A percentile compares a stretch with the other conserved stretches of the same genome.
Evolutionary conservation across 2,113 vertebrate species (phyloP).

Genomic region (Todiramphus chloris): DNA sequence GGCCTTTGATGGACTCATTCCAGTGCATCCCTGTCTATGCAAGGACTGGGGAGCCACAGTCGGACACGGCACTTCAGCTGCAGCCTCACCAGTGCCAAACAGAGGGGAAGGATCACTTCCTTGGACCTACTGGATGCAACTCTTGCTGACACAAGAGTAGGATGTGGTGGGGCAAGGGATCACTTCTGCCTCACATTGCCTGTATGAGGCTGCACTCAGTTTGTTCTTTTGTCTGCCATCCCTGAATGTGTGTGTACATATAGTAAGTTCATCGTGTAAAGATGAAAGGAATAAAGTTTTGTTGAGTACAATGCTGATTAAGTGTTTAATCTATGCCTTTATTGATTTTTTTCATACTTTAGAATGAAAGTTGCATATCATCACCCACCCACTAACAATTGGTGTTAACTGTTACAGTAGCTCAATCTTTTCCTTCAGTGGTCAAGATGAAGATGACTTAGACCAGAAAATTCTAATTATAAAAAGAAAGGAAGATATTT

Average conservation of each 20-base stretch:
- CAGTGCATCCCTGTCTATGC: too few species aligned
- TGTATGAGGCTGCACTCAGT: neutral
- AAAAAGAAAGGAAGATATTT: neutral
- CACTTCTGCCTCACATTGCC: rapidly evolving
- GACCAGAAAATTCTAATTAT: neutral
- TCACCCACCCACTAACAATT: rapidly evolving
- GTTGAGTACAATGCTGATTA: neutral
- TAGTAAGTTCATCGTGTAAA: neutral
- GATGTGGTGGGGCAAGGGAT: neutral
- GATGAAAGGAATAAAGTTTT: neutral
- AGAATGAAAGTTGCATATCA: neutral
- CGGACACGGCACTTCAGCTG: rapidly evolving
- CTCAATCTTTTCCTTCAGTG: neutral
- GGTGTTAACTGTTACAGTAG: neutral
- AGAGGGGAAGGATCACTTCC: neutral
- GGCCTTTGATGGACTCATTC: neutral
- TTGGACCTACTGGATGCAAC: neutral
- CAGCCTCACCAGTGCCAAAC: neutral
- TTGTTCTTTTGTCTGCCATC: neutral
- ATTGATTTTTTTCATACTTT: neutral
- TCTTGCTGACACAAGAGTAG: rapidly evolving
- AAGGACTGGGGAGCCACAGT: neutral
- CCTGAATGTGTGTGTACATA: neutral
- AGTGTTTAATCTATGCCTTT: neutral
- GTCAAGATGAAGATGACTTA: neutral